Evolutionary conservation across 2,888 invertebrate species (phyloP).

Genomic region (Mechanitis messenoides): DNA sequence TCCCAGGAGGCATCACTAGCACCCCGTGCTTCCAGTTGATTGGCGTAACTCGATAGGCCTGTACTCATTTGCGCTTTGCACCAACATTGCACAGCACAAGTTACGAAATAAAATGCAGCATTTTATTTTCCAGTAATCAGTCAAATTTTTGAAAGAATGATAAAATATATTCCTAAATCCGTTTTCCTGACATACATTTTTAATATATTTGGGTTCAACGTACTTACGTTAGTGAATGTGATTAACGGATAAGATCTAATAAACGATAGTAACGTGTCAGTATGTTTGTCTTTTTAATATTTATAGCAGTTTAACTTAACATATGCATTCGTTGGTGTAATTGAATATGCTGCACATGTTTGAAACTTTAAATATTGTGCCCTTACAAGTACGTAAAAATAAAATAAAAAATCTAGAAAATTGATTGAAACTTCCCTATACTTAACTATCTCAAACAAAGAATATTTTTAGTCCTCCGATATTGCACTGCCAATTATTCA

Average conservation of each 20-base stretch:
- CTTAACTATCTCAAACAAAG: neutral
- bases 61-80: constrained; percentile 67
- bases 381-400: too few relatives aligned
- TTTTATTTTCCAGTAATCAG: neutral
- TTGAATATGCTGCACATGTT: too few relatives aligned
- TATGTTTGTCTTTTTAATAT: constrained; percentile 18
- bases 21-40: constrained; percentile 69
- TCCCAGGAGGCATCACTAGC: constrained; percentile 46
- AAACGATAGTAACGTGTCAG: constrained; percentile 21
- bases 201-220: constrained; percentile 11
- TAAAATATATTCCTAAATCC: neutral
- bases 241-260: constrained; percentile 21
- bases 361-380: too few relatives aligned
- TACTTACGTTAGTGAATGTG: constrained; percentile 14
- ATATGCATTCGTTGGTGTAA: too few relatives aligned
- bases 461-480: neutral
- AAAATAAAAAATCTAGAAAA: too few relatives aligned
- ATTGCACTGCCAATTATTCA: constrained; percentile 12
- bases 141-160: too few relatives aligned
- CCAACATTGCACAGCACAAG: constrained; percentile 36
- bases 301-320: constrained; percentile 10
- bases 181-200: constrained; percentile 15
- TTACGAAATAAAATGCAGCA: neutral
- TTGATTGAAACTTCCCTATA: too few relatives aligned
- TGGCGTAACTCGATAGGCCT: constrained; percentile 73